Percentiles rank a stretch among this genome's conserved stretches.
phyloP scores from a whole-genome alignment of 1,140 invertebrate species.

The Drosophila ambigua region DNA sequence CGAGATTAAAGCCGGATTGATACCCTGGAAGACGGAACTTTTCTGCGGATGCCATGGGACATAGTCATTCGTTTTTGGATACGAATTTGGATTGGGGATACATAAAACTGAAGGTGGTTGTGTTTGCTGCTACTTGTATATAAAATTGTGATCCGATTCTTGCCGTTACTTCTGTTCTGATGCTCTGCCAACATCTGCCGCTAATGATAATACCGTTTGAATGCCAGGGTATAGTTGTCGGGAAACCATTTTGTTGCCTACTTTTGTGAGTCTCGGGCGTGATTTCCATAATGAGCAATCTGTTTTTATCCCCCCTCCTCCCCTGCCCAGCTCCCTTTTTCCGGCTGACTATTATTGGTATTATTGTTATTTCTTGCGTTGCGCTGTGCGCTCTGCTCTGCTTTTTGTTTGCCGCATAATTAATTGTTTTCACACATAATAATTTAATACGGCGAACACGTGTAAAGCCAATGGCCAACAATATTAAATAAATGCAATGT shows the following conservation, averaged over 20 bases:
- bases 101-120: no score
- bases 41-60: no score
- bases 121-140: no score
- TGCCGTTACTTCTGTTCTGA: no score
- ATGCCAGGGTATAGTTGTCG: not conserved
- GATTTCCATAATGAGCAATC: slow-evolving; percentile 75
- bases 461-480: slow-evolving; percentile 65
- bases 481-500: slow-evolving; percentile 64
- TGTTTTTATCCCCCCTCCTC: slow-evolving; percentile 14
- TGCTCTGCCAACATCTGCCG: no score
- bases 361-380: slow-evolving; percentile 53
- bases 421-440: slow-evolving; percentile 83
- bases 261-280: slow-evolving; percentile 59
- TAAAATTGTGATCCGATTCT: no score
- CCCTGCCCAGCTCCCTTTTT: not conserved
- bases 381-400: not conserved
- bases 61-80: not conserved
- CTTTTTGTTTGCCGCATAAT: slow-evolving; percentile 71
- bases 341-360: not conserved
- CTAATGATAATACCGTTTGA: no score
- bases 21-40: no score
- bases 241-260: slow-evolving; percentile 54
- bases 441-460: slow-evolving; percentile 79
- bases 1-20: no score
- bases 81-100: no score